Base-by-base conservation (phyloP, 2,888 invertebrate species). In the Zaprionus bogoriensis region DNA sequence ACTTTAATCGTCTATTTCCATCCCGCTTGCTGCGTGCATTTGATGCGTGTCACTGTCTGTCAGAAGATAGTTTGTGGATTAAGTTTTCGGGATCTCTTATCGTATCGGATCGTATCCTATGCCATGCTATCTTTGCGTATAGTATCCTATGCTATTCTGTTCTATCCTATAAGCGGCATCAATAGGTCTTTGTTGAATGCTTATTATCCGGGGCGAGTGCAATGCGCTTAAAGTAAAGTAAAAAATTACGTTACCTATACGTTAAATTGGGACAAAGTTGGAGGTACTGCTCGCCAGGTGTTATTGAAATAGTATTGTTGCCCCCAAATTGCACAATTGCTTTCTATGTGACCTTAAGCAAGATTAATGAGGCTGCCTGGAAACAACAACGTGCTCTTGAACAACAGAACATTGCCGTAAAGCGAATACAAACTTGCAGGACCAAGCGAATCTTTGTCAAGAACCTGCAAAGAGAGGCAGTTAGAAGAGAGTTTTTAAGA, bases 301-400 rank as follows among this genome's bases (percentile, higher is more conserved):
- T 61, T 68, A 77, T 74, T 79, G 71, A 79, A 74, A 74, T 70
- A 66, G 77, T 79, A 65, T 65, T 64, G 60, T 64, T 54, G 48
- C 28, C 67, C 47, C 67, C 47, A 71, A 74, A 77, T 74, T 74
- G 62, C 54, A 59, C 66, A 74, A 71, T 67, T 74, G 60, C 57
- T 57, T 67, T 65, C 53, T 47, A 61, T 74, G 59, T 65, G 55
- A 61, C 59, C 69, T 77, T 69, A 65, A 62, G 57, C 54, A 51
- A 62, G 64, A 75, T 69, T 72, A 68, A 76, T 68, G 65, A 63
- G 51, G 47, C 39, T 41, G 44, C 52, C 58, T 51, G 17, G 45
- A 59, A 55, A 39, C 52, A 55, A 60, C 50, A 61, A 51, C 55
- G 55, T 54, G 51, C 53, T 41, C 44, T 41, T 47, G 50, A 25